Evolutionary conservation across 1,140 invertebrate genomes (phyloP).

Genomic region (Asbolus verrucosus): DNA sequence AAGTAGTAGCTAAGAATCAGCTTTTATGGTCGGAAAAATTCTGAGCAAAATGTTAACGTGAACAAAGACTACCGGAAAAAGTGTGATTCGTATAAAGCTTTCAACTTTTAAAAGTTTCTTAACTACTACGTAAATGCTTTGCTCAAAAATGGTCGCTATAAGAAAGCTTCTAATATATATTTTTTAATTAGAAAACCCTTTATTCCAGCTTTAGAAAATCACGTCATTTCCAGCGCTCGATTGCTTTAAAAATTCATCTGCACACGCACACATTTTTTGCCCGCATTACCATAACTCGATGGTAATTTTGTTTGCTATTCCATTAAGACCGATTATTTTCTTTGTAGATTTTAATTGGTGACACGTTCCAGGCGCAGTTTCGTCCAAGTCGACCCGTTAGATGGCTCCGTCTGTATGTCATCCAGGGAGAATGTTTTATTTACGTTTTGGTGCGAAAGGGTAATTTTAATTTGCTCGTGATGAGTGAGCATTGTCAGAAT

Average conservation of each 20-base stretch:
- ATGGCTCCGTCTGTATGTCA: too few relatives aligned
- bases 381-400: too few relatives aligned
- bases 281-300: too few relatives aligned
- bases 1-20: constrained; percentile 17
- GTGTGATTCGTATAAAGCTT: constrained; percentile 34
- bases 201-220: too few relatives aligned
- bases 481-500: constrained; percentile 31
- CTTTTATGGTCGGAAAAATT: constrained; percentile 39
- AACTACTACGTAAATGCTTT: constrained; percentile 33
- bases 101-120: constrained; percentile 35
- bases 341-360: too few relatives aligned
- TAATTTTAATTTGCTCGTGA: constrained; percentile 29
- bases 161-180: background rate
- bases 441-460: background rate
- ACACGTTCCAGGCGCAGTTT: too few relatives aligned
- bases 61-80: constrained; percentile 34
- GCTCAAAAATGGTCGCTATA: background rate
- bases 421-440: too few relatives aligned
- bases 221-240: too few relatives aligned
- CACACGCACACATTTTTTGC: too few relatives aligned
- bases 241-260: too few relatives aligned
- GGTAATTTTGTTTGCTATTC: too few relatives aligned
- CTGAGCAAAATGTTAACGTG: constrained; percentile 30
- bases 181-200: background rate
- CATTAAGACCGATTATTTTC: too few relatives aligned